Conservation (phyloP, 1,140 invertebrate genomes). For the Ectropis grisescens region DNA sequence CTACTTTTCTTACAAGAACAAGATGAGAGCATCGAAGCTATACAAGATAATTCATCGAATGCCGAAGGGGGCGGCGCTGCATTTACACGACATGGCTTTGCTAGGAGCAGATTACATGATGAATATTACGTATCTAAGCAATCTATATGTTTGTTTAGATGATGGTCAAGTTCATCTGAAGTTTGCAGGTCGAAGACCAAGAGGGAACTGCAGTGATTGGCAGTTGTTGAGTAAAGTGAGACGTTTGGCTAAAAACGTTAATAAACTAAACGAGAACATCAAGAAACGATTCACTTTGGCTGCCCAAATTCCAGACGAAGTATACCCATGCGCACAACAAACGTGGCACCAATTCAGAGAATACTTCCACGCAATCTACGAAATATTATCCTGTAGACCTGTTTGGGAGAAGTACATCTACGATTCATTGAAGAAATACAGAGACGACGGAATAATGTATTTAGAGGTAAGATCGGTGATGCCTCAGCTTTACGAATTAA, state of each 20-base stretch:
- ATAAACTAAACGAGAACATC: slow-evolving; percentile 72
- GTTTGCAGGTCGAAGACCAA: slow-evolving; percentile 36
- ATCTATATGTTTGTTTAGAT: slow-evolving; percentile 77
- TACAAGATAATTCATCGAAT: slow-evolving; percentile 79
- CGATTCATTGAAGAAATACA: slow-evolving; percentile 78
- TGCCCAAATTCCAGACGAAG: slow-evolving; percentile 70
- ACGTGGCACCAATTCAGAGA: slow-evolving; percentile 79
- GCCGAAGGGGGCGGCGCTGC: slow-evolving; percentile 81
- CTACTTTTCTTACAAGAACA: slow-evolving; percentile 74
- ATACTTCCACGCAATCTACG: slow-evolving; percentile 73
- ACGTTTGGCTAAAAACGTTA: slow-evolving; percentile 40
- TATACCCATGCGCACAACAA: slow-evolving; percentile 74
- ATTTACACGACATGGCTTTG: slow-evolving; percentile 79
- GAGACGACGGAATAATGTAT: slow-evolving; percentile 85
- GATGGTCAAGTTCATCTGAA: slow-evolving; percentile 35
- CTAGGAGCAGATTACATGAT: slow-evolving; percentile 77
- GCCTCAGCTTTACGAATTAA: slow-evolving; percentile 73
- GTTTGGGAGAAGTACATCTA: slow-evolving; percentile 81
- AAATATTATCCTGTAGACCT: slow-evolving; percentile 78
- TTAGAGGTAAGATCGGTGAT: slow-evolving; percentile 77
- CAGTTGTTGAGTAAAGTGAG: slow-evolving; percentile 69
- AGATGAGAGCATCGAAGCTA: slow-evolving; percentile 76
- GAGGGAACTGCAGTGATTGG: slow-evolving; percentile 68
- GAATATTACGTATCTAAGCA: slow-evolving; percentile 77
- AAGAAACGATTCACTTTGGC: slow-evolving; percentile 74